Evolutionary conservation across 2,113 vertebrate genomes (phyloP), one percentile per base, ranked within the genome.

Genomic region (Rhinopomastus cyanomelas): DNA sequence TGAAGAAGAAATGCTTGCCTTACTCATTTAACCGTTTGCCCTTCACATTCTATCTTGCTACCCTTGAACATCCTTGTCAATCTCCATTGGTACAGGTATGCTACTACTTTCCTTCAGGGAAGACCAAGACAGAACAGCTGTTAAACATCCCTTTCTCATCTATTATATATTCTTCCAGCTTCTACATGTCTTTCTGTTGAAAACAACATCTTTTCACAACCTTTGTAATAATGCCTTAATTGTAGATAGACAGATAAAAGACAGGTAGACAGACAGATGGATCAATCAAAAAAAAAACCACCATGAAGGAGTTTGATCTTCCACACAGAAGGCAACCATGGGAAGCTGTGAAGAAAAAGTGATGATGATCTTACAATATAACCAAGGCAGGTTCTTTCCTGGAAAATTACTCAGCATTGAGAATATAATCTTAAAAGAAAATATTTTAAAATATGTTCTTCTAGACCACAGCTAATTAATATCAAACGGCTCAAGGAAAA

Each of bases 101-200:
- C 51, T 81, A 26, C 57, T 64, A 46, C 76, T 72, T 93, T 79
- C 90, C 93, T 79, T 92, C 20, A 55, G 37, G 19, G 53, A 93
- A 94, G 76, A 66, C 48, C 67, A 44, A 29, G 53, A 37, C 64
- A 81, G 48, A 84, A 39, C 34, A 78, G 69, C 57, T 76, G 27
- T 90, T 69, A 93, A 67, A 11, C 48, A 69, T 72, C 81, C 68
- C 8, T 36, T 68, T 68, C 39, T 67, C 55, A 46, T 36, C 65
- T 68, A 6, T 39, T 14, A 29, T 26, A 51, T 12, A 11, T 23
- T 65, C 36, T 19, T 66, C 60, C 49, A 37, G 18, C 29, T 77
- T 81, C 69, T 26, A 60, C 34, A 37, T 64, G 60, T n/a, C 65
- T 83, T 71, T 78, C 34, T 42, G 32, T 78, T 75, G 81, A 56